Evolutionary conservation across 2,888 invertebrate species (phyloP), one percentile per base, ranked within the genome.

Genomic region (Lissonota sp.): DNA sequence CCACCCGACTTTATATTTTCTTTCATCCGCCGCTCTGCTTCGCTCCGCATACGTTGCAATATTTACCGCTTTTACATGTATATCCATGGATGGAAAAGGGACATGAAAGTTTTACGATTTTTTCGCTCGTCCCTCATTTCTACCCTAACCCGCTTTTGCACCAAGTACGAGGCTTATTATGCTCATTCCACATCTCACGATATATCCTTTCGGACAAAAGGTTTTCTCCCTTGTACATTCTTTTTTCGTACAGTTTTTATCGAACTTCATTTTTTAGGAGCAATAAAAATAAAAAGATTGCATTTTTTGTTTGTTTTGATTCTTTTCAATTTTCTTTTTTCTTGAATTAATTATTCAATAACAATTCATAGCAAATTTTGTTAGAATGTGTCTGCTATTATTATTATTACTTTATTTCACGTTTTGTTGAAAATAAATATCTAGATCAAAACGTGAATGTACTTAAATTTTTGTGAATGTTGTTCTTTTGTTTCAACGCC

Each of bases 21-120:
- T 42, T 44, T 60, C 42, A 60, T 26, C 51, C 60, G 40, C 53
- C 8, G 26, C 40, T 26, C 64, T 53, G 37, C 40, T n/a, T 6
- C 14, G 10, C 14, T 4, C n/a, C 42, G 12, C n/a, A 39, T 6
- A 37, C 46, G 37, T 53, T 64, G 64, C 55, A 73, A 73, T 64
- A 64, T 76, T 76, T 55, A 49, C 40, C 6, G 39, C 6, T 14
- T 16, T 6, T 40, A 10, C 8, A 5, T 26, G 26, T 26, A 26
- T 26, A 26, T 26, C 26, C 26, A 26, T 26, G 26, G 26, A 26
- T 26, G 26, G 26, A 57, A 4, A 57, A 4, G 6, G 39, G 44
- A 51, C 49, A 49, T 60, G 60, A 60, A 75, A 60, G 26, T 37
- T 49, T 57, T 58, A 74, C 14, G 26, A 58, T 58, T 49, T 74